phyloP scores from a whole-genome alignment of 1,140 invertebrate species.

The Ericerus pela region DNA sequence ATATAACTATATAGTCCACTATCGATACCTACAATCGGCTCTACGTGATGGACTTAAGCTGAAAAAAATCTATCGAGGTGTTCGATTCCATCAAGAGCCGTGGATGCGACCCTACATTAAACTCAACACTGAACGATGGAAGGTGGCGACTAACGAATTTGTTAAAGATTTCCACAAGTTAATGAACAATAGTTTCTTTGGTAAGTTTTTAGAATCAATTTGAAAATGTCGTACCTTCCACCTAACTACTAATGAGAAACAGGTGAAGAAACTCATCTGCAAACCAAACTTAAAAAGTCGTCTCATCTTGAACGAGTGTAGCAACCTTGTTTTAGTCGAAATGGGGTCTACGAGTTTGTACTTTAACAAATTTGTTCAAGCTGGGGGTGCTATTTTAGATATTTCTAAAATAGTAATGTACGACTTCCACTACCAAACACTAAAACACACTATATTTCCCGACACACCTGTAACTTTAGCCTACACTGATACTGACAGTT shows the following conservation, averaged over 20 bases:
- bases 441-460: constrained; percentile 13
- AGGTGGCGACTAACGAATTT: constrained; percentile 26
- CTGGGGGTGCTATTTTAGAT: constrained; percentile 18
- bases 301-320: constrained; percentile 17
- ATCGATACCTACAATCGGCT: constrained; percentile 16
- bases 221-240: constrained; percentile 26
- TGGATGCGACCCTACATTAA: constrained; percentile 29
- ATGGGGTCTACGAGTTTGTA: constrained; percentile 4
- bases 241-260: constrained; percentile 18
- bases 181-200: constrained; percentile 30
- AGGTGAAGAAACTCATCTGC: constrained; percentile 7
- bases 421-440: constrained; percentile 17
- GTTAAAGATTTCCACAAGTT: constrained; percentile 30
- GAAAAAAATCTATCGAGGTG: constrained; percentile 27
- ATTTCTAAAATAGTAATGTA: constrained; percentile 19
- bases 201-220: constrained; percentile 29
- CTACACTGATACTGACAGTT: constrained; percentile 32
- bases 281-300: constrained; percentile 17
- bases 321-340: constrained; percentile 17
- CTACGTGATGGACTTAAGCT: constrained; percentile 24
- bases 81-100: constrained; percentile 27
- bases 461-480: background rate
- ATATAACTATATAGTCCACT: constrained; percentile 27
- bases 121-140: constrained; percentile 25
- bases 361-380: constrained; percentile 18